Conservation (phyloP, 2,797 vertebrate species). For the Stomatorhinus walkeri region DNA sequence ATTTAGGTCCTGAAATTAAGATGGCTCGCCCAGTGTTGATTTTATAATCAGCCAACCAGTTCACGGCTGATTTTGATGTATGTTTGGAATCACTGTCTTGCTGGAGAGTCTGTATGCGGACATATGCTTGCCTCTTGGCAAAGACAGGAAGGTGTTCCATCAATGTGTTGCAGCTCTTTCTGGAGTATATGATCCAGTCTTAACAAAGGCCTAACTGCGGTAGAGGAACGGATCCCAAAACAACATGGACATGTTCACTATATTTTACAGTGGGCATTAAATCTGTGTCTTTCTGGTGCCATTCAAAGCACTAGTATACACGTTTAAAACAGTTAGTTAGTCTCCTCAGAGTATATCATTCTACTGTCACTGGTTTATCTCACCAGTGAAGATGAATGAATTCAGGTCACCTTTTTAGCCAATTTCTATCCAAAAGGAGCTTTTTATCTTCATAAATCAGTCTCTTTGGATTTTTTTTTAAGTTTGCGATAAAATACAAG, state of each 20-base stretch:
- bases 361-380: neutral
- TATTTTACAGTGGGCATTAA: neutral
- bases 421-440: neutral
- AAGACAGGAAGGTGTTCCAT: neutral
- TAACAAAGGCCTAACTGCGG: neutral
- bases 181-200: neutral
- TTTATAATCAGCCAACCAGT: slow-evolving; percentile 10
- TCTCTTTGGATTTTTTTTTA: neutral
- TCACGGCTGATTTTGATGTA: slow-evolving; percentile 4
- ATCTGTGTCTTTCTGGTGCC: neutral
- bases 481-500: neutral
- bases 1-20: slow-evolving; percentile 8
- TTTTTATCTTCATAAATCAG: neutral
- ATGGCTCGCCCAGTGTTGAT: neutral
- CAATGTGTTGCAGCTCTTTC: neutral
- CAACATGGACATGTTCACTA: neutral
- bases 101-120: neutral
- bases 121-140: slow-evolving; percentile 4
- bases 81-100: neutral
- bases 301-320: neutral
- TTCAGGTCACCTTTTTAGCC: neutral
- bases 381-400: neutral
- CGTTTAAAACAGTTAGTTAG: neutral
- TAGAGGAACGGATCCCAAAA: neutral
- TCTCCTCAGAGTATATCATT: neutral